Evolutionary conservation across 1,140 invertebrate genomes (phyloP).

Genomic region (Adoxophyes honmai): DNA sequence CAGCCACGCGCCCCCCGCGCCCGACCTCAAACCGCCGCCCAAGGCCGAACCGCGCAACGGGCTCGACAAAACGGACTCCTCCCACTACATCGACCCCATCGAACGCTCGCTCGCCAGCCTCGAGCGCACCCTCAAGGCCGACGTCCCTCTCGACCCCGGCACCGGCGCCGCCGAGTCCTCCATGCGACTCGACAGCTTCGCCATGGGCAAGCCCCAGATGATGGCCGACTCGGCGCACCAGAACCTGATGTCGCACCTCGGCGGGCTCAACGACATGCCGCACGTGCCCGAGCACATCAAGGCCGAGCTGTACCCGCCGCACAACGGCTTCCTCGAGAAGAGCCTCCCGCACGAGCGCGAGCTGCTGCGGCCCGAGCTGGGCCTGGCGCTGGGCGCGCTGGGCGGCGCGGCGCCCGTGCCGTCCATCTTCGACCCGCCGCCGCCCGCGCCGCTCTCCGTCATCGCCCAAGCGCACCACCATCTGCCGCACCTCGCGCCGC

Average conservation of each 20-base stretch:
- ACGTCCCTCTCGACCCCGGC: constrained; percentile 69
- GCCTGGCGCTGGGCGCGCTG: constrained; percentile 69
- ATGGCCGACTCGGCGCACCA: constrained; percentile 57
- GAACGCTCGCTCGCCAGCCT: constrained; percentile 82
- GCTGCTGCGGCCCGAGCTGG: constrained; percentile 45
- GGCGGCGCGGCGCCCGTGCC: constrained; percentile 76
- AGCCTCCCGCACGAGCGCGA: constrained; percentile 55
- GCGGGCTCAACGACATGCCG: constrained; percentile 64
- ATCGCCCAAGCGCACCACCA: constrained; percentile 75
- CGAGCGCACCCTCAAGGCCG: constrained; percentile 78
- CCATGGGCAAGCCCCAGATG: constrained; percentile 47
- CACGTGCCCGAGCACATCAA: constrained; percentile 60
- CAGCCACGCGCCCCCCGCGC: constrained; percentile 39
- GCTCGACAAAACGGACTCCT: constrained; percentile 59
- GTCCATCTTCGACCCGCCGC: constrained; percentile 83
- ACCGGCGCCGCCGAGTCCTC: constrained; percentile 54
- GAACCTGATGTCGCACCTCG: constrained; percentile 67
- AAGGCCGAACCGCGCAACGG: constrained; percentile 60
- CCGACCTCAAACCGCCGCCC: constrained; percentile 38
- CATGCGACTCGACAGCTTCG: constrained; percentile 55
- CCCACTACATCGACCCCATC: constrained; percentile 79
- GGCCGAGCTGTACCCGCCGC: constrained; percentile 58
- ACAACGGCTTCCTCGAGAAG: constrained; percentile 77
- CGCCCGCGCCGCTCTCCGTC: constrained; percentile 60
- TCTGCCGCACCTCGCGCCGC: constrained; percentile 68